phyloP scores from a whole-genome alignment of 2,888 invertebrate species.

The Heterodera filipjevi region DNA sequence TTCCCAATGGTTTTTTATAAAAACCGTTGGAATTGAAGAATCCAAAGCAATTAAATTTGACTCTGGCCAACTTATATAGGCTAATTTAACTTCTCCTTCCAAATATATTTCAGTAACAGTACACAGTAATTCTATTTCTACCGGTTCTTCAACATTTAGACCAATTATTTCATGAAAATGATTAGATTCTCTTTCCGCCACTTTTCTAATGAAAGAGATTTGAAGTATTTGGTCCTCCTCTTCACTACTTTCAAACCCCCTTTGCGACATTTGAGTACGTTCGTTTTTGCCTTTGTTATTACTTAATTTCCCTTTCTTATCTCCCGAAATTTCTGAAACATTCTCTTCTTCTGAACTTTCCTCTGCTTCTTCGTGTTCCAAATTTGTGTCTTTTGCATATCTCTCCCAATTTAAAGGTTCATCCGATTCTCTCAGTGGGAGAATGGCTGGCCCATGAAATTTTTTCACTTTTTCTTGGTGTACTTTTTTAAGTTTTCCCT shows the following conservation, averaged over 20 bases:
- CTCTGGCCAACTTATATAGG: neutral
- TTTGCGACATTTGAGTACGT: neutral
- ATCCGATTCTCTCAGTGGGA: slow-evolving; percentile 3
- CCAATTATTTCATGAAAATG: neutral
- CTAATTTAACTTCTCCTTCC: neutral
- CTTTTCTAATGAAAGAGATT: neutral
- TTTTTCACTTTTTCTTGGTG: slow-evolving; percentile 7
- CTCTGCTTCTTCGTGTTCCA: neutral
- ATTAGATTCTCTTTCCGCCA: neutral
- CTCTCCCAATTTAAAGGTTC: neutral
- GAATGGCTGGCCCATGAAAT: neutral
- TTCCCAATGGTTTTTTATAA: neutral
- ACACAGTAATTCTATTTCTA: neutral
- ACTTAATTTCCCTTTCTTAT: neutral
- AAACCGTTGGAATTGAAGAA: neutral
- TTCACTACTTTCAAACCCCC: neutral
- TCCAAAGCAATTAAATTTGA: neutral
- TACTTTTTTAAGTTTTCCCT: neutral
- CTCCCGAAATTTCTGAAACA: no score
- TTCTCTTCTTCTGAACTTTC: neutral
- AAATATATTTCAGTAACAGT: neutral
- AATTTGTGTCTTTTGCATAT: neutral
- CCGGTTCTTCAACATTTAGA: neutral
- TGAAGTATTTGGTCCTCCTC: neutral
- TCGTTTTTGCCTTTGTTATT: no score